Percentiles rank a stretch among this genome's conserved stretches.
Conservation (phyloP, 2,888 invertebrate species). For the Eustalomyia histrio region DNA sequence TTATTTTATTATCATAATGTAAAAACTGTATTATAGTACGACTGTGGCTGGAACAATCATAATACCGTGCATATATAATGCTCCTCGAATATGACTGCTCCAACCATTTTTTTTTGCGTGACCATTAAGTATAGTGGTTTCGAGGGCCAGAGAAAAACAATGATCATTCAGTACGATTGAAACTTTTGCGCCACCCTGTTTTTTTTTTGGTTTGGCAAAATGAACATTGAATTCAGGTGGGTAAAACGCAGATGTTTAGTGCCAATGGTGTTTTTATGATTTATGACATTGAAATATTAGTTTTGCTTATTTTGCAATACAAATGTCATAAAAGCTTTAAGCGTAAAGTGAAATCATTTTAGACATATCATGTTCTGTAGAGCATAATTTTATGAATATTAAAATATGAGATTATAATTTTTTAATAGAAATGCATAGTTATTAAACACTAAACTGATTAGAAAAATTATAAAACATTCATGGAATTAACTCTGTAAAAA, state of each 20-base stretch:
- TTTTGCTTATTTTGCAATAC: constrained; percentile 73
- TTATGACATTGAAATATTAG: constrained; percentile 77
- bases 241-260: constrained; percentile 68
- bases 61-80: no score
- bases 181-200: neutral
- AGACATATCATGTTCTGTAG: neutral
- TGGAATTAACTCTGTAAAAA: no score
- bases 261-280: constrained; percentile 73
- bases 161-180: no score
- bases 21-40: no score
- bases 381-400: constrained; percentile 1
- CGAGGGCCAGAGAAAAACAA: no score
- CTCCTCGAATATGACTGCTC: no score
- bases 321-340: constrained; percentile 54
- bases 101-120: no score
- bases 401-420: neutral
- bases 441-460: no score
- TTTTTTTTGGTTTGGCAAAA: constrained; percentile 1
- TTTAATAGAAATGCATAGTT: neutral
- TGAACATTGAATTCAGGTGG: constrained; percentile 49
- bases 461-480: no score
- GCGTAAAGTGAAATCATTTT: constrained; percentile 43
- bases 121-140: no score
- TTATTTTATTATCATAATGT: no score
- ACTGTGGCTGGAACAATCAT: no score